Conservation (phyloP, 2,888 invertebrate genomes). For the Epirrhoe alternata region DNA sequence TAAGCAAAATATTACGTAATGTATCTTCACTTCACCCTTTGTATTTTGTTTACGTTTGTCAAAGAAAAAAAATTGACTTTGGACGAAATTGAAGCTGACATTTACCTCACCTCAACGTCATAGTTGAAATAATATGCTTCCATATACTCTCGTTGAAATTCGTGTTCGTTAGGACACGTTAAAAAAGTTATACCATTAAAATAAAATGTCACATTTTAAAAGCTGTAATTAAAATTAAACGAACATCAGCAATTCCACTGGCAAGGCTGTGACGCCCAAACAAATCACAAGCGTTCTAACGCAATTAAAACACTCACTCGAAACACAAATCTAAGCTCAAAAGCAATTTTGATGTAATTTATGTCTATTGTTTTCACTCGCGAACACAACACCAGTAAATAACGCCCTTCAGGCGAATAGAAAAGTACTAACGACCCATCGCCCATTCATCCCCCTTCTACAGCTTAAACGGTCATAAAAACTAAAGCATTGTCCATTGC, state of each 20-base stretch:
- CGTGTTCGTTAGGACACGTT: background rate
- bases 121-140: background rate
- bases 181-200: background rate
- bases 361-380: slow-evolving; percentile 46
- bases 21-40: background rate
- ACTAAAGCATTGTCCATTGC: slow-evolving; percentile 67
- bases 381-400: slow-evolving; percentile 61
- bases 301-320: slow-evolving; percentile 38
- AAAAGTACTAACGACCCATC: slow-evolving; percentile 61
- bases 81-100: background rate
- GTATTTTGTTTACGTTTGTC: background rate
- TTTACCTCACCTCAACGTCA: background rate
- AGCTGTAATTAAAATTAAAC: slow-evolving; percentile 7
- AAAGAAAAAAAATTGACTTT: background rate
- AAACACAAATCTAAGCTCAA: slow-evolving; percentile 42
- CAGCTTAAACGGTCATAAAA: slow-evolving; percentile 65
- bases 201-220: background rate
- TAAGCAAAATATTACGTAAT: background rate
- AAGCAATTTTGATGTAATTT: slow-evolving; percentile 47
- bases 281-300: slow-evolving; percentile 27
- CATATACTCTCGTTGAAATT: background rate
- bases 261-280: slow-evolving; percentile 25
- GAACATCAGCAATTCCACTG: slow-evolving; percentile 10
- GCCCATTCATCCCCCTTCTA: slow-evolving; percentile 60
- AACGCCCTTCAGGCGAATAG: slow-evolving; percentile 58